Percentiles rank a stretch among this genome's conserved stretches.
Conservation (phyloP, 2,888 invertebrate genomes). For the Pyrgus malvae region DNA sequence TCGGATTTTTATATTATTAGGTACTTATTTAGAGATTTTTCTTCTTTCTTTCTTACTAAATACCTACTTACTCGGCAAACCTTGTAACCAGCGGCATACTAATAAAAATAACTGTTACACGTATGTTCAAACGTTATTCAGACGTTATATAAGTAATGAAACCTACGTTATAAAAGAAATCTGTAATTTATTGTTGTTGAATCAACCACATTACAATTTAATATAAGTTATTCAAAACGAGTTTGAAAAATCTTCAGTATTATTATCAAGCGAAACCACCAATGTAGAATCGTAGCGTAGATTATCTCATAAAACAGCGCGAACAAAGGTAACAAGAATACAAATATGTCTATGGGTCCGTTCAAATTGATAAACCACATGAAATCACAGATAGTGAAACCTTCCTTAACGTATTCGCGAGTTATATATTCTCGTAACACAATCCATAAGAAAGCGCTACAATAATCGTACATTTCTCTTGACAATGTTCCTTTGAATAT, state of each 20-base stretch:
- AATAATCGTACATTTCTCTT: conserved; percentile 80
- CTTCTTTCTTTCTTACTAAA: no score
- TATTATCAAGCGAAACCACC: conserved; percentile 16
- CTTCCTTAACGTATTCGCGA: conserved; percentile 65
- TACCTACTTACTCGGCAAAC: no score
- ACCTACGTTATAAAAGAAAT: no score
- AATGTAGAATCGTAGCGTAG: conserved; percentile 27
- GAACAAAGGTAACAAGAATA: conserved; percentile 58
- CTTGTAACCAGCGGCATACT: no score
- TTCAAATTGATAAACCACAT: conserved; percentile 74
- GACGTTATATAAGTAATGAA: no score
- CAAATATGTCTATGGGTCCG: conserved; percentile 67
- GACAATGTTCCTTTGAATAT: conserved; percentile 80
- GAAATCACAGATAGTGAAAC: conserved; percentile 69
- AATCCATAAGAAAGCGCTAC: conserved; percentile 75
- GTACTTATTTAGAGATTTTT: no score
- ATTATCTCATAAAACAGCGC: conserved; percentile 55
- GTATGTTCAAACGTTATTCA: no score
- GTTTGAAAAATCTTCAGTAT: conserved; percentile 7
- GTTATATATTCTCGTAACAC: conserved; percentile 76
- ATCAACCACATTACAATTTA: no score
- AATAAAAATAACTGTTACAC: no score
- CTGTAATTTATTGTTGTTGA: no score
- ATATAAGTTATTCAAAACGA: conserved; percentile 4
- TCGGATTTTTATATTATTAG: no score